Evolutionary conservation across 2,888 invertebrate species (phyloP), one percentile per base, ranked within the genome.

Genomic region (Drosophila aldrichi): DNA sequence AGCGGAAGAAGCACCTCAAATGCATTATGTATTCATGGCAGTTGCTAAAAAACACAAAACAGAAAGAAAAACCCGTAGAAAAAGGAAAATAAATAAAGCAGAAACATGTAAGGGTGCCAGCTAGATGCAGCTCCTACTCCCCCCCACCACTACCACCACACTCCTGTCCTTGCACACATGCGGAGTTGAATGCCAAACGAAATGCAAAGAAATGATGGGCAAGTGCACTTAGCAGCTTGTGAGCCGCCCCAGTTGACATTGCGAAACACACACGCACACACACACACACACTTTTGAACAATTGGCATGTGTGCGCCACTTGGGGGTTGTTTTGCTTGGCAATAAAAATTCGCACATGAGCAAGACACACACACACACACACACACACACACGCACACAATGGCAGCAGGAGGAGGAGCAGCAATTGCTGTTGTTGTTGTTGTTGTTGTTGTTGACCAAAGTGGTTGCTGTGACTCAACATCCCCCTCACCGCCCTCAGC

Each of bases 221-320:
- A 84, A 84, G 84, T 88, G 84, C 84, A 88, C 88, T 86, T 88
- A 84, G 88, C 88, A 76, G 88, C 83, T 78, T 77, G 83, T 76
- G 32, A 82, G 81, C 81, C 88, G 81, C 88, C 84, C 81, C 81
- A 86, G 87, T 84, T 84, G 84, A 84, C 84, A 88, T 84, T 88
- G 88, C 88, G 74, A 67, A 52, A 55, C 58, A 60, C 67, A 59
- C 56, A 65, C 59, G 22, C 22, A 10, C 54, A 54, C 4, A 36
- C 22, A 25, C 54, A 54, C 2, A 40, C 25, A 40, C 40, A 25
- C 40, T 48, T 51, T 36, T 44, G n/a, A 43, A 41, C 41, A 49
- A 57, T 16, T 36, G 41, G 55, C 56, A 44, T 41, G 48, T 48
- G 72, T 64, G 59, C 69, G 85, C 54, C 84, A 86, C 89, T 88